Percentiles rank a stretch among this genome's conserved stretches.
Conservation (phyloP, 2,113 vertebrate species). For the Noturus placidus region DNA sequence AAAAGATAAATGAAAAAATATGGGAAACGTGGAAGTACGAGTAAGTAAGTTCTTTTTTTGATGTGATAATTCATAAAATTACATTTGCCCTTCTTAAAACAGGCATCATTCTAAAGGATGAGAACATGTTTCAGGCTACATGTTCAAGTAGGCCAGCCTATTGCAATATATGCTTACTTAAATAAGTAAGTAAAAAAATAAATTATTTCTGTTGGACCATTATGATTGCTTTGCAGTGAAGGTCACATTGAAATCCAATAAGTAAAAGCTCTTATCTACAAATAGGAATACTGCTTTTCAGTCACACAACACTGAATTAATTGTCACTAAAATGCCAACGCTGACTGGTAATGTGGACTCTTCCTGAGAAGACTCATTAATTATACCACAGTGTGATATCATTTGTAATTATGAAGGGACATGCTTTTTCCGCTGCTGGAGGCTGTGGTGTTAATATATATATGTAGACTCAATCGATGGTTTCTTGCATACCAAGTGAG, state of each 20-base stretch:
- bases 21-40: not conserved
- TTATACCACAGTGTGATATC: slow-evolving; percentile 39
- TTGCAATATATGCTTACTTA: not conserved
- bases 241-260: slow-evolving; percentile 56
- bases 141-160: slow-evolving; percentile 5
- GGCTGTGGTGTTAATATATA: slow-evolving; percentile 27
- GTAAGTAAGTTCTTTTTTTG: not conserved
- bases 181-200: not conserved
- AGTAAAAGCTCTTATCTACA: slow-evolving; percentile 49
- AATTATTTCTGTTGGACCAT: not conserved
- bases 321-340: slow-evolving; percentile 44
- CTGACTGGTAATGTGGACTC: slow-evolving; percentile 32
- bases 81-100: not conserved
- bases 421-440: slow-evolving; percentile 23
- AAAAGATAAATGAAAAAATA: not conserved
- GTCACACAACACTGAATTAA: slow-evolving; percentile 51
- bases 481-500: slow-evolving; percentile 1
- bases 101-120: not conserved
- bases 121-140: not conserved
- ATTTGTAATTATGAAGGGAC: slow-evolving; percentile 38
- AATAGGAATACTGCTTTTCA: slow-evolving; percentile 33
- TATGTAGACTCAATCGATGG: not conserved
- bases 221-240: slow-evolving; percentile 37
- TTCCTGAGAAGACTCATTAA: slow-evolving; percentile 42
- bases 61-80: not conserved